A percentile compares a stretch with the other conserved stretches of the same genome.
phyloP scores from a whole-genome alignment of 2,113 vertebrate genomes.

The Osmerus eperlanus region DNA sequence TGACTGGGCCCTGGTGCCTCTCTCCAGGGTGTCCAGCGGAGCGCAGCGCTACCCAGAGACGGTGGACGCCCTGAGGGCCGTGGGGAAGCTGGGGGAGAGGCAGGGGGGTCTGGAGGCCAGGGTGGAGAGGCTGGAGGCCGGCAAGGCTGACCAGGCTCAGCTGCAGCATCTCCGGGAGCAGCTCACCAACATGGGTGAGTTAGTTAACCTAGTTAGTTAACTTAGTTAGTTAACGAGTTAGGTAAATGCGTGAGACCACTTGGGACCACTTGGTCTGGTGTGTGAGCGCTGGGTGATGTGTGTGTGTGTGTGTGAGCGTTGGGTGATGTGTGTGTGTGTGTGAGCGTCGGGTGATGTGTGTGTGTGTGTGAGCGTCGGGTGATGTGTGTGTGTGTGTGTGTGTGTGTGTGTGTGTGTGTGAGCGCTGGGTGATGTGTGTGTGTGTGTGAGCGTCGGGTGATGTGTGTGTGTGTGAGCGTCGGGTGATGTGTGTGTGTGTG shows the following conservation, averaged over 20 bases:
- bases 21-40: not conserved
- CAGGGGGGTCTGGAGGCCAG: constrained; percentile 53
- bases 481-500: not conserved
- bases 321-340: not conserved
- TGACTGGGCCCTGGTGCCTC: not conserved
- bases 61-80: constrained; percentile 53
- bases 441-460: too few species aligned
- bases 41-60: constrained; percentile 42
- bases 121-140: constrained; percentile 54
- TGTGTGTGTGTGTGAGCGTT: not conserved
- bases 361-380: not conserved
- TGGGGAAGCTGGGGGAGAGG: constrained; percentile 52
- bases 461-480: too few species aligned
- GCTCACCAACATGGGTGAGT: constrained; percentile 36
- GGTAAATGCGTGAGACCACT: too few species aligned
- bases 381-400: not conserved
- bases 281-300: too few species aligned
- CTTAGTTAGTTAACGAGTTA: too few species aligned
- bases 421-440: too few species aligned
- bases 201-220: too few species aligned
- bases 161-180: constrained; percentile 62
- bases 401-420: too few species aligned
- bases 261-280: too few species aligned
- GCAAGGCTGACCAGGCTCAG: constrained; percentile 45
- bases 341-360: too few species aligned